These are phyloP conservation scores for Parus major DNA, from an alignment of 2,113 vertebrate species.

Conservation along the genomic window DNA sequence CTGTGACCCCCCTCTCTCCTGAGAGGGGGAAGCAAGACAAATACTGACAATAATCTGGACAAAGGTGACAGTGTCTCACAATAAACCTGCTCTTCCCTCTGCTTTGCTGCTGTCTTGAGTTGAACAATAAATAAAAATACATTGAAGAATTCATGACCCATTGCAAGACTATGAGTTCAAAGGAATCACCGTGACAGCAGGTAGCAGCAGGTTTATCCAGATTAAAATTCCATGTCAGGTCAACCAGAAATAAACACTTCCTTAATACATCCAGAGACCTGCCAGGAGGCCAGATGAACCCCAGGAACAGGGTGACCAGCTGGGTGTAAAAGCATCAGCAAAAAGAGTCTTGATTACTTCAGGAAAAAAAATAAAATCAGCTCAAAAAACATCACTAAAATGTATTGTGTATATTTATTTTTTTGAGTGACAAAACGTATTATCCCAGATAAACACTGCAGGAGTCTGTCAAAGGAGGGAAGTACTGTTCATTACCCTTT, in stretches of 20 bases:
- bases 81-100: neutral
- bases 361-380: neutral
- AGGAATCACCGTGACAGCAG: slow-evolving; percentile 14
- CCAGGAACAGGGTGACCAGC: neutral
- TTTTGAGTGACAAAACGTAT: neutral
- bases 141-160: slow-evolving; percentile 2
- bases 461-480: neutral
- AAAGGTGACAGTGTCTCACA: neutral
- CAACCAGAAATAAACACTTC: slow-evolving; percentile 32
- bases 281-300: neutral
- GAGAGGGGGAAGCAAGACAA: neutral
- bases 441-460: neutral
- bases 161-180: slow-evolving; percentile 5
- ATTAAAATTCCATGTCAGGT: slow-evolving; percentile 58
- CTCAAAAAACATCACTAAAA: neutral
- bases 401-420: neutral
- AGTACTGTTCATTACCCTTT: slow-evolving; percentile 78
- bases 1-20: neutral
- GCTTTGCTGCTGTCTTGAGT: neutral
- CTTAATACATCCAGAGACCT: neutral
- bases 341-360: neutral
- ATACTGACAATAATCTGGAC: neutral
- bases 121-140: slow-evolving; percentile 11
- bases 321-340: neutral
- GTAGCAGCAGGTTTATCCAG: slow-evolving; percentile 43